A percentile compares a stretch with the other conserved stretches of the same genome.
Evolutionary conservation across 2,113 vertebrate species (phyloP).

Genomic region (Numida meleagris): DNA sequence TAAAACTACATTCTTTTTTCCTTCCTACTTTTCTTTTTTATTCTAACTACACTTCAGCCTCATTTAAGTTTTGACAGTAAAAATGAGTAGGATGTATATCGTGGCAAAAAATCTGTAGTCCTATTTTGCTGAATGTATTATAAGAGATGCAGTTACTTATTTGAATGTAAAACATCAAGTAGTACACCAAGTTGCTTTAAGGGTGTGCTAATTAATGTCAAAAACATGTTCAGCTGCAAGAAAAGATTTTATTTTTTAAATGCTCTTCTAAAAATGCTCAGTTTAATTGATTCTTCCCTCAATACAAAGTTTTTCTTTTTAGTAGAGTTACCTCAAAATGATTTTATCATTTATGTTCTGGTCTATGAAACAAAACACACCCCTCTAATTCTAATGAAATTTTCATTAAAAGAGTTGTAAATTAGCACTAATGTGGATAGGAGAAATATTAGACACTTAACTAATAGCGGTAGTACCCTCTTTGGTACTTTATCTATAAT

Average conservation of each 20-base stretch:
- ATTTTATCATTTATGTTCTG: background rate
- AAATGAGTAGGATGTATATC: background rate
- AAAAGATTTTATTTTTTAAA: background rate
- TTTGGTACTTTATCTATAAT: background rate
- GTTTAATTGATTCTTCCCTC: background rate
- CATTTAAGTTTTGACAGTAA: background rate
- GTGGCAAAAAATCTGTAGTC: background rate
- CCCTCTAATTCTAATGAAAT: background rate
- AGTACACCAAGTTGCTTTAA: background rate
- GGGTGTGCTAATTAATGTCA: background rate
- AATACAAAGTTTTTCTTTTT: background rate
- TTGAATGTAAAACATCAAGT: background rate
- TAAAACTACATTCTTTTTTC: background rate
- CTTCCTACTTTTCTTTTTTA: background rate
- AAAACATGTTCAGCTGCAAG: background rate
- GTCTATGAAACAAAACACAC: background rate
- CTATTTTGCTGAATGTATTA: background rate
- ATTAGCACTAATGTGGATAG: background rate
- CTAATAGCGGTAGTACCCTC: background rate
- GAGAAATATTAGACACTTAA: background rate
- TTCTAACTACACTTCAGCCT: fast-evolving
- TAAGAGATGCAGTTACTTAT: background rate
- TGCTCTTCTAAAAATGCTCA: background rate
- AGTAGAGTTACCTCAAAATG: background rate
- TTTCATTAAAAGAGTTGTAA: background rate